These are phyloP conservation scores for Amphimedon queenslandica DNA, from an alignment of 37 sponge, comb jelly and placozoan genomes.

Conservation along the genomic window DNA sequence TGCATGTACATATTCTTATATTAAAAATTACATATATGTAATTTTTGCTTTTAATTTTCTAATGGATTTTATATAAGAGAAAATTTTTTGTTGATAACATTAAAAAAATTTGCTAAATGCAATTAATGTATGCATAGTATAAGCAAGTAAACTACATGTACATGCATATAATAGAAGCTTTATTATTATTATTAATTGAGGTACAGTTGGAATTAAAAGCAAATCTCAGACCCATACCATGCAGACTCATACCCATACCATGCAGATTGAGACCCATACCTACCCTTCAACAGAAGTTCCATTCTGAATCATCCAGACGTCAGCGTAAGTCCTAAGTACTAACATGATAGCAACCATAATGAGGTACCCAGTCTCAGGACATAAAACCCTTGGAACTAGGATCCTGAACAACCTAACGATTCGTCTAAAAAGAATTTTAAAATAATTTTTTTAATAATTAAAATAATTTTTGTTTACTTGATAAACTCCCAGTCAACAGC, in stretches of 20 bases:
- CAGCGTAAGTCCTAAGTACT: slow-evolving; percentile 81
- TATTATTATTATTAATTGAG: too few relatives aligned
- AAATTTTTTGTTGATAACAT: too few relatives aligned
- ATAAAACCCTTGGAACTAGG: slow-evolving; percentile 64
- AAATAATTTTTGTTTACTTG: slow-evolving; percentile 20
- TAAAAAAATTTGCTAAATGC: too few relatives aligned
- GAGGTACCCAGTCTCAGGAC: slow-evolving; percentile 64
- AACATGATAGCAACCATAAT: slow-evolving; percentile 75
- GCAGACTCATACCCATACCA: neutral
- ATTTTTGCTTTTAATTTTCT: too few relatives aligned
- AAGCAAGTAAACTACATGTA: too few relatives aligned
- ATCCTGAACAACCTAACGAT: slow-evolving; percentile 50
- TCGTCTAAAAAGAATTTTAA: slow-evolving; percentile 26
- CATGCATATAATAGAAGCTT: too few relatives aligned
- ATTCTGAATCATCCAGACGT: slow-evolving; percentile 94
- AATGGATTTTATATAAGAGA: too few relatives aligned
- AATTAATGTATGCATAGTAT: too few relatives aligned
- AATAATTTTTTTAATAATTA: too few relatives aligned
- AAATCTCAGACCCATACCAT: neutral
- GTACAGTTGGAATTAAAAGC: neutral
- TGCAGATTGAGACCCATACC: too few relatives aligned
- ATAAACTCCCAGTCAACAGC: slow-evolving; percentile 72
- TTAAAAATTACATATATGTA: too few relatives aligned
- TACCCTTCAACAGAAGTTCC: slow-evolving; percentile 88
- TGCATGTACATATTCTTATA: neutral